These are phyloP conservation scores for Percina caprodes DNA, from an alignment of 2,113 vertebrate species.

Conservation along the genomic window DNA sequence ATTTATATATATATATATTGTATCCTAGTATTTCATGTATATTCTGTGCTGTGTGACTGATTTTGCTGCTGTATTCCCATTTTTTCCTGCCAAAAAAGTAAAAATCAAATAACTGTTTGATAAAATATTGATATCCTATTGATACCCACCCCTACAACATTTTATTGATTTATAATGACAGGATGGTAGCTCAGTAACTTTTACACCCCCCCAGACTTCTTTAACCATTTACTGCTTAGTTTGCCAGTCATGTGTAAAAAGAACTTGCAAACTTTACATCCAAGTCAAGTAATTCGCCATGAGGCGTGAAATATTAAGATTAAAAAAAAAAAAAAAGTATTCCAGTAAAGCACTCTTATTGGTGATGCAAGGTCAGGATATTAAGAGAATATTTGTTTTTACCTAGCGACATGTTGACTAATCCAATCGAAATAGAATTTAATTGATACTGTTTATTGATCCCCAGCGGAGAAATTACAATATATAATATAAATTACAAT, in stretches of 20 bases:
- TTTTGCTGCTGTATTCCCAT: too few relatives aligned
- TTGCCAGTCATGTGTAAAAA: constrained; percentile 10
- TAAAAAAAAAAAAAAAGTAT: background rate
- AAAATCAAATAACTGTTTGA: too few relatives aligned
- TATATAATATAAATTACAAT: background rate
- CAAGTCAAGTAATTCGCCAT: background rate
- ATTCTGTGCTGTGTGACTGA: too few relatives aligned
- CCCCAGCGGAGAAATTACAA: too few relatives aligned
- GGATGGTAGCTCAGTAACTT: background rate
- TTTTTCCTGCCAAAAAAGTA: too few relatives aligned
- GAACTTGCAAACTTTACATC: background rate
- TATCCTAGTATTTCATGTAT: too few relatives aligned
- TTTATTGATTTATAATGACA: constrained; percentile 15
- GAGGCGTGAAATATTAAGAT: background rate
- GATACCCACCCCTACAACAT: too few relatives aligned
- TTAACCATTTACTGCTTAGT: constrained; percentile 49
- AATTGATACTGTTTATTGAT: too few relatives aligned
- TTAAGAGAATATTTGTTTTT: constrained; percentile 4
- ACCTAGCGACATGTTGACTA: background rate
- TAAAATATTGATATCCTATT: too few relatives aligned
- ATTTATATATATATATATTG: too few relatives aligned
- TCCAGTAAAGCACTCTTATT: background rate
- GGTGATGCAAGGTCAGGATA: background rate
- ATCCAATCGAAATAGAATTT: background rate
- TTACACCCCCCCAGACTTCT: background rate